phyloP scores from a whole-genome alignment of 2,888 invertebrate species.

The Pilophorus perplexus region DNA sequence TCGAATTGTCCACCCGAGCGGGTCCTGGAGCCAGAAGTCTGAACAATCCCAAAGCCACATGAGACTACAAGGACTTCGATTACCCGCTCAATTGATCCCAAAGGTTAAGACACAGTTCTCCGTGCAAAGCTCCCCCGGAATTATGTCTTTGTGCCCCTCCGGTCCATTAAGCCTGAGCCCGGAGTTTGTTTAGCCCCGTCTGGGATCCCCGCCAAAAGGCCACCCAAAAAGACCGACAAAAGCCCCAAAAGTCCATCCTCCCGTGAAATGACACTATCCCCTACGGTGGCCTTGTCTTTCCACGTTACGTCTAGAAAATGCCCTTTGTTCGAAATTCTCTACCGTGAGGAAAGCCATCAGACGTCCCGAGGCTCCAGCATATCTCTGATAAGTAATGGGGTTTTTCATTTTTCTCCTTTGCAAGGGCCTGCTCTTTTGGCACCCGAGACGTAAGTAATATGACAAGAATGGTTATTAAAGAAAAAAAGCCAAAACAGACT shows the following conservation, averaged over 20 bases:
- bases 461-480: no score
- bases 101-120: slow-evolving; percentile 11
- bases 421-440: no score
- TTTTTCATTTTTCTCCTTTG: no score
- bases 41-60: no score
- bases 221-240: slow-evolving; percentile 34
- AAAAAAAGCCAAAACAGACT: no score
- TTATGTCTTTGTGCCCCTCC: background rate
- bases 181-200: slow-evolving; percentile 33
- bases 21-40: slow-evolving; percentile 19
- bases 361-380: no score
- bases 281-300: slow-evolving; percentile 32
- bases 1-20: slow-evolving; percentile 25
- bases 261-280: slow-evolving; percentile 27
- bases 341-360: no score
- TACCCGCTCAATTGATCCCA: slow-evolving; percentile 26
- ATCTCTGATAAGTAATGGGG: no score
- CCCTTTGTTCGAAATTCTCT: background rate
- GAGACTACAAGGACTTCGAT: slow-evolving; percentile 2
- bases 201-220: background rate
- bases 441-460: no score
- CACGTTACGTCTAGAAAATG: slow-evolving; percentile 9
- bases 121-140: background rate
- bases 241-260: slow-evolving; percentile 5
- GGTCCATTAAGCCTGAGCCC: slow-evolving; percentile 20